Evolutionary conservation across 2,888 invertebrate species (phyloP).

Genomic region (Protophormia terraenovae): DNA sequence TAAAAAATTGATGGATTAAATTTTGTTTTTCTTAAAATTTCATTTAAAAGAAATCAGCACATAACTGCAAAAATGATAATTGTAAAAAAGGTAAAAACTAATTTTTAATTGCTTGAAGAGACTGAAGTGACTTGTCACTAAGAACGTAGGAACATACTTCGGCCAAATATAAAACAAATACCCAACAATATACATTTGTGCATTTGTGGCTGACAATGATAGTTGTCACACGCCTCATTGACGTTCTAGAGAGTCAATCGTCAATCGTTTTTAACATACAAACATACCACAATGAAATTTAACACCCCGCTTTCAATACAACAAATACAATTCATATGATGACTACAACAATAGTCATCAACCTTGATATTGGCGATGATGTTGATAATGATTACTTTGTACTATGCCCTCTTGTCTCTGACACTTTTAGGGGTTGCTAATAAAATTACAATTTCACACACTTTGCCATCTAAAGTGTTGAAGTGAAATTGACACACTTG

Average conservation of each 20-base stretch:
- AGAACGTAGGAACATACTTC: neutral
- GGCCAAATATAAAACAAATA: neutral
- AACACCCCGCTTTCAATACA: conserved; percentile 57
- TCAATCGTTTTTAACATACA: conserved; percentile 6
- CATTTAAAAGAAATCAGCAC: neutral
- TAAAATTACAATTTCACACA: conserved; percentile 42
- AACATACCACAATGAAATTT: conserved; percentile 55
- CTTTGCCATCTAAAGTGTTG: neutral
- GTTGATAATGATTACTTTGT: conserved; percentile 11
- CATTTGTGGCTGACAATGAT: conserved; percentile 42
- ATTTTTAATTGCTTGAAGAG: conserved; percentile 57
- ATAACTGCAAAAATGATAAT: conserved; percentile 1
- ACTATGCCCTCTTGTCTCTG: neutral
- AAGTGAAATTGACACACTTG: conserved; percentile 54
- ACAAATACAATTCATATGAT: conserved; percentile 23
- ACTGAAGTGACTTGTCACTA: conserved; percentile 42
- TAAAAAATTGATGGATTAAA: conserved; percentile 63
- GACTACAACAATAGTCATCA: conserved; percentile 25
- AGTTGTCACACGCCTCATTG: conserved; percentile 65
- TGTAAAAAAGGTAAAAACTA: conserved; percentile 35
- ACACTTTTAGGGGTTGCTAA: conserved; percentile 53
- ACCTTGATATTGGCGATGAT: conserved; percentile 10
- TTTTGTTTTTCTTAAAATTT: neutral
- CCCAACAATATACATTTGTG: neutral
- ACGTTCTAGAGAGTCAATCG: conserved; percentile 59